Evolutionary conservation across 2,797 vertebrate genomes (phyloP).

Genomic region (Chiroxiphia lanceolata): DNA sequence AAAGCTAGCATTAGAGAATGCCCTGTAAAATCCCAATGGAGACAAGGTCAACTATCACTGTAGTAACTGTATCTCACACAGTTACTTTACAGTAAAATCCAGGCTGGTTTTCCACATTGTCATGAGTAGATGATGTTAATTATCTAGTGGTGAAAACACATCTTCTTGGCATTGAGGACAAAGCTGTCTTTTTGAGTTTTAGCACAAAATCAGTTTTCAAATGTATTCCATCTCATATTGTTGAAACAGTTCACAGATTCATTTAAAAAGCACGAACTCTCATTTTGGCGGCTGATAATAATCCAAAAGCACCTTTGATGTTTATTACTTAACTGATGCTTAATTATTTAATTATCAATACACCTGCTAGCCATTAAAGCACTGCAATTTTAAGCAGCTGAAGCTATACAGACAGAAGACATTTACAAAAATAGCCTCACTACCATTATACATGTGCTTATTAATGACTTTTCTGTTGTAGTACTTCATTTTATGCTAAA

Average conservation of each 20-base stretch:
- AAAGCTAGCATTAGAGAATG: background rate
- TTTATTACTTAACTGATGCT: background rate
- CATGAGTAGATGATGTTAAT: constrained; percentile 10
- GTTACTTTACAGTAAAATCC: background rate
- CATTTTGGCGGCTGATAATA: background rate
- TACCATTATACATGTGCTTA: background rate
- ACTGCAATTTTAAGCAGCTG: background rate
- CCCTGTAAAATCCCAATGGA: background rate
- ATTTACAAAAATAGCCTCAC: background rate
- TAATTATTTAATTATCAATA: background rate
- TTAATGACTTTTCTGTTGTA: background rate
- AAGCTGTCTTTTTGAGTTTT: background rate
- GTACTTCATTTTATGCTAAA: background rate
- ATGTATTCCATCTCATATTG: background rate
- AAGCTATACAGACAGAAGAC: background rate
- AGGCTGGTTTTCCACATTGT: background rate
- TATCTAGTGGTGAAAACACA: constrained; percentile 11
- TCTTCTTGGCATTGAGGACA: constrained; percentile 2
- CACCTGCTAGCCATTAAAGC: background rate
- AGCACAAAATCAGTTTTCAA: constrained; percentile 20
- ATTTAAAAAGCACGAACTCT: background rate
- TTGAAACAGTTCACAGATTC: background rate
- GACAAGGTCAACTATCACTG: background rate
- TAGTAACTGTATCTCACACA: background rate
- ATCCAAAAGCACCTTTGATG: background rate